phyloP scores from a whole-genome alignment of 2,113 vertebrate species.

The Paedocypris sp. region DNA sequence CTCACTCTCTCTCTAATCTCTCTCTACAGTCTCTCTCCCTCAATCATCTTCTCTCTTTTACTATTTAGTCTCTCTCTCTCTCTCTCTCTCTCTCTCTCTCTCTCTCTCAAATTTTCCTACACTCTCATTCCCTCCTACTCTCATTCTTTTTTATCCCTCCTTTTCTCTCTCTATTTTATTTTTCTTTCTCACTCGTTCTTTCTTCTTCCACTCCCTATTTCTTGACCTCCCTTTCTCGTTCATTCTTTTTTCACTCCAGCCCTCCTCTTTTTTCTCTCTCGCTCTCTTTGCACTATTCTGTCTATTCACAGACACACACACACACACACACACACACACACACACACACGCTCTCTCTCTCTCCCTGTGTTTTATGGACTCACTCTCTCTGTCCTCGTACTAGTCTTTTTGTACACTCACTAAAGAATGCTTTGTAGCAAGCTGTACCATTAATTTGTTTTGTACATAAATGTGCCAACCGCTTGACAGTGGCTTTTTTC shows the following conservation, averaged over 20 bases:
- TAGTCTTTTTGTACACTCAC: slow-evolving; percentile 98
- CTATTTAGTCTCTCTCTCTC: slow-evolving; percentile 27
- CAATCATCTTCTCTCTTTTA: slow-evolving; percentile 20
- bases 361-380: slow-evolving; percentile 7
- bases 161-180: slow-evolving; percentile 17
- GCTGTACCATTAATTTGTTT: slow-evolving; percentile 93
- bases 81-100: not conserved
- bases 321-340: slow-evolving; percentile 6
- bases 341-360: slow-evolving; percentile 21
- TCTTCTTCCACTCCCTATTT: slow-evolving; percentile 31
- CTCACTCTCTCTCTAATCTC: not conserved
- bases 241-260: not conserved
- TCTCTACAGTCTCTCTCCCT: slow-evolving; percentile 7
- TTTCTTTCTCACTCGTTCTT: not conserved
- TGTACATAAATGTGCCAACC: slow-evolving; percentile 99
- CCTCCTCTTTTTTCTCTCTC: not conserved
- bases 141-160: not conserved
- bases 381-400: slow-evolving; percentile 66
- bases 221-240: slow-evolving; percentile 13
- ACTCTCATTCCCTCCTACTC: not conserved
- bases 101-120: slow-evolving; percentile 14
- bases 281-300: slow-evolving; percentile 21
- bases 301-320: slow-evolving; percentile 10
- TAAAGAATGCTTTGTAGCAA: slow-evolving; percentile 91
- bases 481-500: slow-evolving; percentile 98